phyloP scores from a whole-genome alignment of 2,888 invertebrate species.

The Drosophila yooni region DNA sequence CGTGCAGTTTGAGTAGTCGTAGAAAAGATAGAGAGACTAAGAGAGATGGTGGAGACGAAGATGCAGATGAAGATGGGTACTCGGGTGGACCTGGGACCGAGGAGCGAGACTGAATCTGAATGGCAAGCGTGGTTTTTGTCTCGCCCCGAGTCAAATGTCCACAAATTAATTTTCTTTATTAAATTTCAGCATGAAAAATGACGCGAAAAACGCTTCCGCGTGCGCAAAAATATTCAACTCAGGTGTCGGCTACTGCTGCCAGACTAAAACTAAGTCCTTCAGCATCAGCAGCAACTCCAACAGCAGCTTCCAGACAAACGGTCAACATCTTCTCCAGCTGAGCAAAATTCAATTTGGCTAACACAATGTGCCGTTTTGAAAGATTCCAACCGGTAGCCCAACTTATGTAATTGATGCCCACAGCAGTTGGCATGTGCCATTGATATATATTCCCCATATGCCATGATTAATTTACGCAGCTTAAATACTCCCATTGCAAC shows the following conservation, averaged over 20 bases:
- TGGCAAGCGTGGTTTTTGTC: slow-evolving; percentile 53
- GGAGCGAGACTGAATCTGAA: slow-evolving; percentile 22
- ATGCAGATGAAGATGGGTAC: not conserved
- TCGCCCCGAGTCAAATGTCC: slow-evolving; percentile 80
- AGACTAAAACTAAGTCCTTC: slow-evolving; percentile 29
- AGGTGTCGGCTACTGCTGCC: slow-evolving; percentile 59
- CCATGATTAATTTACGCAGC: slow-evolving; percentile 60
- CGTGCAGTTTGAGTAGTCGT: slow-evolving; percentile 70
- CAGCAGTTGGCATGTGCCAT: slow-evolving; percentile 39
- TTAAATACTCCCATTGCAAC: not conserved
- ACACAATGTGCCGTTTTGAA: slow-evolving; percentile 76
- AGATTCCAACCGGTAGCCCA: slow-evolving; percentile 64
- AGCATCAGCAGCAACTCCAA: slow-evolving; percentile 11
- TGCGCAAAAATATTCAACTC: slow-evolving; percentile 68
- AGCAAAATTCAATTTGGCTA: slow-evolving; percentile 69
- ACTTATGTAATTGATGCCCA: slow-evolving; percentile 69
- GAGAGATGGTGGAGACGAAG: slow-evolving; percentile 8
- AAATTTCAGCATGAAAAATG: slow-evolving; percentile 81
- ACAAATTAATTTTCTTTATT: slow-evolving; percentile 81
- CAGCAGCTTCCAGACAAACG: slow-evolving; percentile 6
- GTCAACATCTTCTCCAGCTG: slow-evolving; percentile 31
- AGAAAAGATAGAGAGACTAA: slow-evolving; percentile 24
- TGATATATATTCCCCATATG: slow-evolving; percentile 35
- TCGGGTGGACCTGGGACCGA: not conserved
- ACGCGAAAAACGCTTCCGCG: slow-evolving; percentile 80